Evolutionary conservation across 2,113 vertebrate species (phyloP).

Genomic region (Burhinus bistriatus): DNA sequence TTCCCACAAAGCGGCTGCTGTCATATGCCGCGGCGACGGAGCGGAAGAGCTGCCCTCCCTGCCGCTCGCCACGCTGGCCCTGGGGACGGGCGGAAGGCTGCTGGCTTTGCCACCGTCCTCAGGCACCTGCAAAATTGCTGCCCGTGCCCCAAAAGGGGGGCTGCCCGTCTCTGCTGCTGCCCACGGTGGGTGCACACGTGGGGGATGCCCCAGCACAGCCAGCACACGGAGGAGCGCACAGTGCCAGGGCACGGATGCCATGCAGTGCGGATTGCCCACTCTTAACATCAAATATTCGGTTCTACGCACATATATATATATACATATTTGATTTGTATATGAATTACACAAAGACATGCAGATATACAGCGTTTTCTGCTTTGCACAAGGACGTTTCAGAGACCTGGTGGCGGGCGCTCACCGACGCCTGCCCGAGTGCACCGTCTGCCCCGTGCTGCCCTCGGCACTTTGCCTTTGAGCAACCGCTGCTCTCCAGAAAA

Average conservation of each 20-base stretch:
- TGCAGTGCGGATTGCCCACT: accelerated
- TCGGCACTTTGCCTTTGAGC: background rate
- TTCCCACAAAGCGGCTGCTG: background rate
- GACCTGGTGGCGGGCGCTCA: background rate
- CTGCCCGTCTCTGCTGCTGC: no score
- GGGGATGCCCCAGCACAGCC: background rate
- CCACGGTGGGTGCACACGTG: accelerated
- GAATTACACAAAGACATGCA: accelerated
- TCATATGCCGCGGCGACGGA: accelerated
- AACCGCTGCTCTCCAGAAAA: background rate
- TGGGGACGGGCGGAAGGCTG: background rate
- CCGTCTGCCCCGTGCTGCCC: background rate
- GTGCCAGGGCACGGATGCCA: background rate
- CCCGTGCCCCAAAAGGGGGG: accelerated
- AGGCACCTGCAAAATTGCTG: background rate
- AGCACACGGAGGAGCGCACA: accelerated
- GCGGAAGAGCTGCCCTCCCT: background rate
- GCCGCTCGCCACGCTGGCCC: accelerated
- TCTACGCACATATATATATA: accelerated
- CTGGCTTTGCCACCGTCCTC: background rate
- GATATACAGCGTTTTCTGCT: accelerated
- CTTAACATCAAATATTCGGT: accelerated
- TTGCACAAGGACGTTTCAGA: accelerated
- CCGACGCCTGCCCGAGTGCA: accelerated
- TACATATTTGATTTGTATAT: accelerated